Conservation (phyloP, 2,797 vertebrate genomes). For the Hipposideros larvatus region DNA sequence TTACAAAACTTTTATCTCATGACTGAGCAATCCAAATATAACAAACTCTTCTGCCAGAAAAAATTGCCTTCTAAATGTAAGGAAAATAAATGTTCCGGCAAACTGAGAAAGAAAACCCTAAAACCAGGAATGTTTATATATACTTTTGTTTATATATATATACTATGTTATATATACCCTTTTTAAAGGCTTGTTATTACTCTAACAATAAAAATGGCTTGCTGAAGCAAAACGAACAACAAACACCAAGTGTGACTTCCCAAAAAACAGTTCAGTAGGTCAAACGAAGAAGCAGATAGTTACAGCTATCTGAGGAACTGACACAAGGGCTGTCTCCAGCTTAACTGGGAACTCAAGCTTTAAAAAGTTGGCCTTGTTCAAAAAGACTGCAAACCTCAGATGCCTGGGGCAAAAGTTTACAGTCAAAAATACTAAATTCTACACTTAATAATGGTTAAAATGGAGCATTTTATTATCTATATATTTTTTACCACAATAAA, state of each 20-base stretch:
- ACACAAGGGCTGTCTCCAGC: neutral
- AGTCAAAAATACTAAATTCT: neutral
- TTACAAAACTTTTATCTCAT: slow-evolving; percentile 65
- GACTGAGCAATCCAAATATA: slow-evolving; percentile 23
- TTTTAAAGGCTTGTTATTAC: slow-evolving; percentile 43
- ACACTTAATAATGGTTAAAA: neutral
- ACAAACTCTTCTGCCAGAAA: slow-evolving; percentile 33
- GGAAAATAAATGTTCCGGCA: slow-evolving; percentile 30
- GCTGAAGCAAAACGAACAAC: slow-evolving; percentile 6
- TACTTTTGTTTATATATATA: too few species aligned
- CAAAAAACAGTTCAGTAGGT: neutral
- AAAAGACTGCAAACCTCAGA: neutral
- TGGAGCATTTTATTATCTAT: neutral
- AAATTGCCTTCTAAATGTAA: neutral
- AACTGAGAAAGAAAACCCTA: neutral
- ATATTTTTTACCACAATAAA: neutral
- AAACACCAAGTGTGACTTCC: neutral
- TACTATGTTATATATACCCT: neutral
- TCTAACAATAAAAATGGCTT: slow-evolving; percentile 59
- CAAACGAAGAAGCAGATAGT: neutral
- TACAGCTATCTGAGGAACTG: neutral
- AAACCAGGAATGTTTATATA: slow-evolving; percentile 27
- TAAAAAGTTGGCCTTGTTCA: neutral
- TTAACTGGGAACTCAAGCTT: neutral
- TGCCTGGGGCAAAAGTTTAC: neutral